Percentiles rank a stretch among this genome's conserved stretches.
Conservation (phyloP, 2,113 vertebrate species). For the Protobothrops mucrosquamatus region DNA sequence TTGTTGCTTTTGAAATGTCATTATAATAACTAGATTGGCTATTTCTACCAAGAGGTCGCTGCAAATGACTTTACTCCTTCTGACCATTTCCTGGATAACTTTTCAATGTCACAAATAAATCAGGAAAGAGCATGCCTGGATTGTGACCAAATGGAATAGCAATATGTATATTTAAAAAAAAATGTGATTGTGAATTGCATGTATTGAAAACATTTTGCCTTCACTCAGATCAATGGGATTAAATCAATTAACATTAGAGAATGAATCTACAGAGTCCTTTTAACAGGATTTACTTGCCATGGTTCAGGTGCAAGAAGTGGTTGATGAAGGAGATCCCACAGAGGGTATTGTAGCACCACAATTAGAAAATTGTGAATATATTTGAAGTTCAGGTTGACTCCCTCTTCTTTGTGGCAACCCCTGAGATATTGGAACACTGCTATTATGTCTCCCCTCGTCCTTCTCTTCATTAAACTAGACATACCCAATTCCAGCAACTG, state of each 20-base stretch:
- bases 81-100: conserved; percentile 45
- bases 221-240: too few relatives aligned
- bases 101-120: conserved; percentile 46
- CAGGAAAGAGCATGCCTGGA: conserved; percentile 41
- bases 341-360: background rate
- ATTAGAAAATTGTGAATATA: background rate
- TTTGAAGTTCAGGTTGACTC: background rate
- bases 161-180: background rate
- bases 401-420: too few relatives aligned
- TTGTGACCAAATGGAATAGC: conserved; percentile 7
- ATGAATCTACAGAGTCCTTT: too few relatives aligned
- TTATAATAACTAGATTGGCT: conserved; percentile 48
- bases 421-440: too few relatives aligned
- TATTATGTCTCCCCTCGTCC: too few relatives aligned
- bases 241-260: background rate
- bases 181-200: background rate
- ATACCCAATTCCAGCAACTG: too few relatives aligned
- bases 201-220: background rate
- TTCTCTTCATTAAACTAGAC: too few relatives aligned
- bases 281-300: too few relatives aligned
- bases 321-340: background rate
- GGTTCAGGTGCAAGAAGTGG: background rate
- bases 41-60: conserved; percentile 38
- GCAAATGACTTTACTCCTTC: conserved; percentile 26
- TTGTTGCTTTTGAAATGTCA: conserved; percentile 34